These are phyloP conservation scores for Drosophila colorata DNA, from an alignment of 2,888 invertebrate genomes.

Conservation along the genomic window DNA sequence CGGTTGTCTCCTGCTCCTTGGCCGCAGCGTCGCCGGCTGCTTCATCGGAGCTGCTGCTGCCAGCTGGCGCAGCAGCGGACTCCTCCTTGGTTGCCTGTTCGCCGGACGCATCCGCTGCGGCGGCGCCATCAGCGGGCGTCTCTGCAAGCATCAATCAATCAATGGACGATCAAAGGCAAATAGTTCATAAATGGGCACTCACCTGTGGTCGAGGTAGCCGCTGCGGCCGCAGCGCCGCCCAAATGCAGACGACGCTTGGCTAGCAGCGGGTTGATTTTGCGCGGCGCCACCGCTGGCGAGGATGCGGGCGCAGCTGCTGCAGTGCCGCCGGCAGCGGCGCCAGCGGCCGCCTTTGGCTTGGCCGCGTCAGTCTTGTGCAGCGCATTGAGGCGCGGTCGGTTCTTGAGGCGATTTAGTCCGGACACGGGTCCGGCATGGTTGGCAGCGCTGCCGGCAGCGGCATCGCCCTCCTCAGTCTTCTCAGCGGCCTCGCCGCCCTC, in stretches of 20 bases:
- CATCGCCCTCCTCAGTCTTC: slow-evolving; percentile 62
- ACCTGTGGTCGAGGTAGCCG: slow-evolving; percentile 83
- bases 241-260: slow-evolving; percentile 83
- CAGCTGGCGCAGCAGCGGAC: slow-evolving; percentile 36
- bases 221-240: slow-evolving; percentile 83
- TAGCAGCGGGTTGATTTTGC: slow-evolving; percentile 84
- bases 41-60: slow-evolving; percentile 52
- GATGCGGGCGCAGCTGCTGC: slow-evolving; percentile 36
- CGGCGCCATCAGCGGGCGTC: slow-evolving; percentile 56
- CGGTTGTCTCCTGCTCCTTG: slow-evolving; percentile 79
- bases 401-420: slow-evolving; percentile 84
- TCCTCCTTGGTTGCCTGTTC: slow-evolving; percentile 65
- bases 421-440: slow-evolving; percentile 63
- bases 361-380: slow-evolving; percentile 83
- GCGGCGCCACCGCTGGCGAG: slow-evolving; percentile 64
- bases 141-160: slow-evolving; percentile 33
- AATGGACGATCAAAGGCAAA: background rate
- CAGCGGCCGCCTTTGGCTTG: slow-evolving; percentile 74
- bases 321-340: slow-evolving; percentile 47
- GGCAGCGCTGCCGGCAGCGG: slow-evolving; percentile 42
- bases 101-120: slow-evolving; percentile 47
- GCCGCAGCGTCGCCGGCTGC: slow-evolving; percentile 53
- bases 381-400: slow-evolving; percentile 83
- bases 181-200: too few relatives aligned
- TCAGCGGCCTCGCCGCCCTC: slow-evolving; percentile 46